phyloP scores from a whole-genome alignment of 1,140 invertebrate genomes.

The Atta texana region DNA sequence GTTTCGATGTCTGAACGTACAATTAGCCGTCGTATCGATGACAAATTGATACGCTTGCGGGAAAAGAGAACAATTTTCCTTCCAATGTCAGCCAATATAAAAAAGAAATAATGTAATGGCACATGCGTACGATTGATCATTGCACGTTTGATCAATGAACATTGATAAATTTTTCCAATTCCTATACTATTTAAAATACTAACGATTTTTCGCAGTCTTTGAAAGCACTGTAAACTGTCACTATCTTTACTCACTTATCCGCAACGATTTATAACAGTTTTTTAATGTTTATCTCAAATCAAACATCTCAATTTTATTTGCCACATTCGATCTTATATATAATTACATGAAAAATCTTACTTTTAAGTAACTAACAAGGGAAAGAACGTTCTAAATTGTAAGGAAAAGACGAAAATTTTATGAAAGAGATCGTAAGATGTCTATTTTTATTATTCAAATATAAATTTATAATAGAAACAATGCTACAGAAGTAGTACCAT shows the following conservation, averaged over 20 bases:
- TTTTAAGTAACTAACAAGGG: neutral
- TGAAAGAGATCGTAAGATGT: neutral
- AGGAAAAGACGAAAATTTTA: neutral
- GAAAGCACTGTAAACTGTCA: neutral
- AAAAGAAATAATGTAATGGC: constrained; percentile 10
- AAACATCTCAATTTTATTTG: neutral
- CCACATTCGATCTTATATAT: neutral
- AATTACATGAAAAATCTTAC: neutral
- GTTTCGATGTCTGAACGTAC: constrained; percentile 72
- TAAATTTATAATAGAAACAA: constrained; percentile 7
- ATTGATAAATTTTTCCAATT: neutral
- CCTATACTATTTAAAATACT: neutral
- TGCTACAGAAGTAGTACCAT: neutral
- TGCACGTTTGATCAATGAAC: neutral
- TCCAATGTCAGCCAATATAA: constrained; percentile 11
- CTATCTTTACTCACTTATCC: neutral
- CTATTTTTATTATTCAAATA: constrained; percentile 16
- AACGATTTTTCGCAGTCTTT: neutral
- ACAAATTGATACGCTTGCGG: constrained; percentile 65
- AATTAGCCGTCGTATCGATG: constrained; percentile 72
- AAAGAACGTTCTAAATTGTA: neutral
- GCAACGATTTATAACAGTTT: neutral
- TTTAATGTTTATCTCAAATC: neutral
- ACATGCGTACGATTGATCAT: neutral
- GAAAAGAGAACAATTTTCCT: constrained; percentile 53